A percentile compares a stretch with the other conserved stretches of the same genome.
Conservation (phyloP, 1,140 invertebrate genomes). For the Cheumatopsyche charites region DNA sequence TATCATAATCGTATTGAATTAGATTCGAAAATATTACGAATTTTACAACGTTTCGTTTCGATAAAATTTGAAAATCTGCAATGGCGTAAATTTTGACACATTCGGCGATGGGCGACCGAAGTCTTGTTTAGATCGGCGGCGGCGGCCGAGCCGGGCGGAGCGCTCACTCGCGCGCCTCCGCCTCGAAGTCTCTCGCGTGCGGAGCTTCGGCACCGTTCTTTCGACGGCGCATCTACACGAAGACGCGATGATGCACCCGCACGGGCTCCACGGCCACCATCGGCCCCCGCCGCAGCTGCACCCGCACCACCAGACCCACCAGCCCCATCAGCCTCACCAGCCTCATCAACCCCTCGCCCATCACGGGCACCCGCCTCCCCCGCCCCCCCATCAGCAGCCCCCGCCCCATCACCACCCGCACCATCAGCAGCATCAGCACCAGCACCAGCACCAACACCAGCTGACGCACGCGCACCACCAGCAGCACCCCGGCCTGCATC, state of each 20-base stretch:
- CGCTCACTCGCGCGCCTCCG: no score
- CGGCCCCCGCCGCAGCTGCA: not conserved
- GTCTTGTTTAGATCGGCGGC: no score
- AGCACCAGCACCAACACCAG: slow-evolving; percentile 37
- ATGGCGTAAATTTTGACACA: no score
- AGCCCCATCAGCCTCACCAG: not conserved
- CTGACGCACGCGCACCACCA: slow-evolving; percentile 8
- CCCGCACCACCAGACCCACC: not conserved
- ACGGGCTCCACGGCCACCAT: not conserved
- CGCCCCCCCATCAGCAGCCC: not conserved
- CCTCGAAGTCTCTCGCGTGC: no score
- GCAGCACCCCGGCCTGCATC: not conserved
- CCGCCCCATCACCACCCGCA: not conserved
- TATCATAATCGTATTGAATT: no score
- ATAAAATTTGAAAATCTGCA: no score
- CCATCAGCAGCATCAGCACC: slow-evolving; percentile 41
- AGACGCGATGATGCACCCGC: not conserved
- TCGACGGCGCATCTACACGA: not conserved
- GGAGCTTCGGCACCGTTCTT: no score
- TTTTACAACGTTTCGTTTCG: no score
- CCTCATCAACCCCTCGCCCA: not conserved
- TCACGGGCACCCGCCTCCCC: not conserved
- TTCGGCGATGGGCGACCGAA: no score
- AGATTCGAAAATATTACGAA: no score
- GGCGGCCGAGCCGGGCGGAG: no score